phyloP scores from a whole-genome alignment of 2,113 vertebrate species.

The Mohoua ochrocephala region DNA sequence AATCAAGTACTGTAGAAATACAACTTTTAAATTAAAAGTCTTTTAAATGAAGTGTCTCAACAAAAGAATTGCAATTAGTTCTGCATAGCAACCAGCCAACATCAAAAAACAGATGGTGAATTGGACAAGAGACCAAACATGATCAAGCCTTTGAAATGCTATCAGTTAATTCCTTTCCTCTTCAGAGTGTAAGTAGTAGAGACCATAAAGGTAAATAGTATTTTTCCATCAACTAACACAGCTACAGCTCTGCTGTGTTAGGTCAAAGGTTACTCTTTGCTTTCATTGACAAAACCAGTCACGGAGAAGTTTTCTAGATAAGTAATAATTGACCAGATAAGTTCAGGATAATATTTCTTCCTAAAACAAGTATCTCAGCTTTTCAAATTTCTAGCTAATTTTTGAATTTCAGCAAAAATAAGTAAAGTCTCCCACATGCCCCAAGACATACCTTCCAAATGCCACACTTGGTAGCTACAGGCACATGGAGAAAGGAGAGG shows the following conservation, averaged over 20 bases:
- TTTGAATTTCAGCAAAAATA: neutral
- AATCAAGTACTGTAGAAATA: neutral
- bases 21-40: neutral
- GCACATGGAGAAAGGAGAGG: neutral
- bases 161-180: neutral
- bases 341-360: neutral
- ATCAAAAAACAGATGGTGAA: neutral
- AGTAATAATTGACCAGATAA: neutral
- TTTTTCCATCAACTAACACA: neutral
- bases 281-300: neutral
- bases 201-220: neutral
- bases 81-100: neutral
- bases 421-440: neutral
- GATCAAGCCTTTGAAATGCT: neutral
- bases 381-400: neutral
- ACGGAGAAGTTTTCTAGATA: neutral
- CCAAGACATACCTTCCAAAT: neutral
- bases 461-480: neutral
- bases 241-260: neutral
- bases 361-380: neutral
- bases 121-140: neutral
- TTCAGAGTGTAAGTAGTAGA: neutral
- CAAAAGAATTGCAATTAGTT: neutral
- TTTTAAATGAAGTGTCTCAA: neutral
- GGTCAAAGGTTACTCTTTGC: neutral